Conservation (phyloP, 2,888 invertebrate genomes). For the Nephrotoma guestfalica region DNA sequence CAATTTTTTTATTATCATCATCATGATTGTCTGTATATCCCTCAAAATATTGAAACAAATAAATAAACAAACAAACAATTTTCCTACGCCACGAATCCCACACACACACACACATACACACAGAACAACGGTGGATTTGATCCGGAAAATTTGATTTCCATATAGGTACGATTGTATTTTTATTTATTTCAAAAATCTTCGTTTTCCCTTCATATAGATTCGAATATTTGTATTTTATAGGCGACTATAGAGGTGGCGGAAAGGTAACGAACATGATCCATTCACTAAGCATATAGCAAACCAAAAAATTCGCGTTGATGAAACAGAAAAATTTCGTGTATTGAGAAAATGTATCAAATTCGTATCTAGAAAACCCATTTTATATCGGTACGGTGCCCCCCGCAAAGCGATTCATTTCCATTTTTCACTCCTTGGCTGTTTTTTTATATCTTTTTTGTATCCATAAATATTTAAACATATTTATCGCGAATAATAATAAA, state of each 20-base stretch:
- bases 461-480: not conserved
- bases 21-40: not conserved
- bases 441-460: not conserved
- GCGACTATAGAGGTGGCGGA: not conserved
- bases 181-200: not conserved
- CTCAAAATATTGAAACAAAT: not conserved
- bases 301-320: not conserved
- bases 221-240: too few relatives aligned
- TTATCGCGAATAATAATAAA: not conserved
- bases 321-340: not conserved
- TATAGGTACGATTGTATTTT: not conserved
- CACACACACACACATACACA: not conserved
- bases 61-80: not conserved
- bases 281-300: not conserved
- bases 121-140: not conserved
- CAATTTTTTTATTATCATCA: not conserved
- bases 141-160: not conserved
- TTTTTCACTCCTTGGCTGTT: not conserved
- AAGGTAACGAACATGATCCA: not conserved
- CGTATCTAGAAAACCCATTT: not conserved
- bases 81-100: not conserved
- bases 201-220: not conserved
- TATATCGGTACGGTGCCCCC: not conserved
- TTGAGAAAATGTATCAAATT: not conserved
- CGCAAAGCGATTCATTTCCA: not conserved